Evolutionary conservation across 2,113 vertebrate species (phyloP).

Genomic region (Rhinopithecus roxellana): DNA sequence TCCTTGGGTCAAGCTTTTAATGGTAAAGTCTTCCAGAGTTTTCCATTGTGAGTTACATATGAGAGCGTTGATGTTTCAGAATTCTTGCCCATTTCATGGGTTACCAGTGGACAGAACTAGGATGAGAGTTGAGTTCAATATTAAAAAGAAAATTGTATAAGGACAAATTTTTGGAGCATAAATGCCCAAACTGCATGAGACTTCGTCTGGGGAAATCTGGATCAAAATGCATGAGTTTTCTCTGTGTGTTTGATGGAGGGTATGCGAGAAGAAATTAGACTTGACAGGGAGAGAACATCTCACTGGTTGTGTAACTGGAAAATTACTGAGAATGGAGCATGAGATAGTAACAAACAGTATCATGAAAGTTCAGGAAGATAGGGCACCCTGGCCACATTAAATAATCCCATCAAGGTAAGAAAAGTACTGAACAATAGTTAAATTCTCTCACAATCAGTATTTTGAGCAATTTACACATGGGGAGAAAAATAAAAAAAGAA

Average conservation of each 20-base stretch:
- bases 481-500: fast-evolving
- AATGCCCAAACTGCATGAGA: not conserved
- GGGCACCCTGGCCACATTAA: not conserved
- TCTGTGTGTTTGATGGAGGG: not conserved
- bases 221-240: conserved; percentile 8
- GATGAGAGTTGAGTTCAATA: not conserved
- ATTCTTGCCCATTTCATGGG: not conserved
- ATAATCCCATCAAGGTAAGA: not conserved
- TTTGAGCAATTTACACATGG: conserved; percentile 1
- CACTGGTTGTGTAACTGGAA: not conserved
- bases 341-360: not conserved
- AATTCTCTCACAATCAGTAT: not conserved
- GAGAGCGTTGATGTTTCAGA: not conserved
- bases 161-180: conserved; percentile 16
- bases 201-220: not conserved
- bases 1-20: not conserved
- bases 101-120: not conserved
- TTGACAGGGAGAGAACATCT: not conserved
- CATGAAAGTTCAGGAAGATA: not conserved
- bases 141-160: not conserved
- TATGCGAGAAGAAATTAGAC: not conserved
- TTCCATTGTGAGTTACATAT: not conserved
- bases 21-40: not conserved
- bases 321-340: conserved; percentile 42
- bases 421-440: not conserved